Conservation (phyloP, 2,797 vertebrate species). For the Microcaecilia unicolor region DNA sequence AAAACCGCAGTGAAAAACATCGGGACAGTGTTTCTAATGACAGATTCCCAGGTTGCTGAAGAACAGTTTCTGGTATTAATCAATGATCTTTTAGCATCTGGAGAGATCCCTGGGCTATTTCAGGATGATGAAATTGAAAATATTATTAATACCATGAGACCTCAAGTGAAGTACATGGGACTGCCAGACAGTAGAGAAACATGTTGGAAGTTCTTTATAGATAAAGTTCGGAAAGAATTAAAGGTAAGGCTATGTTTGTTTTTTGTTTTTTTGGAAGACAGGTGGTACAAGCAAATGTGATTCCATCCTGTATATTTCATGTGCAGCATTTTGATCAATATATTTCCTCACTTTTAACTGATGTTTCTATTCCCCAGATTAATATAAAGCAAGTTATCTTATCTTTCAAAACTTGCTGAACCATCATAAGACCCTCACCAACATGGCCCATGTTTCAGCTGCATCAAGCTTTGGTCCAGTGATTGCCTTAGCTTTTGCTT, state of each 20-base stretch:
- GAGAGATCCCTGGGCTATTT: slow-evolving; percentile 60
- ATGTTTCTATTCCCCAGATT: too few species aligned
- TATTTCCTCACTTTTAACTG: too few species aligned
- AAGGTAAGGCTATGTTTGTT: slow-evolving; percentile 45
- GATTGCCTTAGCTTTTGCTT: too few species aligned
- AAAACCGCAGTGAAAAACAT: slow-evolving; percentile 56
- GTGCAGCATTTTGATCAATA: too few species aligned
- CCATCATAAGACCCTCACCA: too few species aligned
- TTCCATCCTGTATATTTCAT: too few species aligned
- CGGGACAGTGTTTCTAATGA: slow-evolving; percentile 60
- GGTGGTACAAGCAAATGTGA: too few species aligned
- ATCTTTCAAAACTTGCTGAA: too few species aligned
- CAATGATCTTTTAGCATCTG: slow-evolving; percentile 57
- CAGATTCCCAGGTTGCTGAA: slow-evolving; percentile 62
- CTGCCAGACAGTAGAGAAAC: slow-evolving; percentile 44
- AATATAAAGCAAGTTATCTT: too few species aligned
- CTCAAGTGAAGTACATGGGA: slow-evolving; percentile 51
- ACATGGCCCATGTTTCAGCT: too few species aligned
- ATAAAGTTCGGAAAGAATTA: slow-evolving; percentile 53
- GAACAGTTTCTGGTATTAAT: slow-evolving; percentile 63
- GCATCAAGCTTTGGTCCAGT: too few species aligned
- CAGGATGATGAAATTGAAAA: slow-evolving; percentile 49
- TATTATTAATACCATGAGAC: slow-evolving; percentile 49
- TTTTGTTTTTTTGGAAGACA: too few species aligned
- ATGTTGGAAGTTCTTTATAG: slow-evolving; percentile 63